Evolutionary conservation across 2,113 vertebrate species (phyloP).

Genomic region (Paradoxurus hermaphroditus): DNA sequence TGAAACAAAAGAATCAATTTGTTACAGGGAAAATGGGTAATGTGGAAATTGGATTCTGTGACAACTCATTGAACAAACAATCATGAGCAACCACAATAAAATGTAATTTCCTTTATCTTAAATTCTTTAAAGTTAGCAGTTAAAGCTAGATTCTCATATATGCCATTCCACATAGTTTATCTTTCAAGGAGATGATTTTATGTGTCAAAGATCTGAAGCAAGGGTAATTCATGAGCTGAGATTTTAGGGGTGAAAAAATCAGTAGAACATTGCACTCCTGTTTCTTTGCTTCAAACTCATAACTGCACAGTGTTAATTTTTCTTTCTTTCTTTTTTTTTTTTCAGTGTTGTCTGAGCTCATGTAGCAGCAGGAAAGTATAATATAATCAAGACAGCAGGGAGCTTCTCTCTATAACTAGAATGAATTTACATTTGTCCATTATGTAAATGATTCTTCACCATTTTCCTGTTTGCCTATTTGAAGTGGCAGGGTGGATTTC

Average conservation of each 20-base stretch:
- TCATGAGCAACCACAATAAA: slow-evolving; percentile 68
- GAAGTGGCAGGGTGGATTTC: background rate
- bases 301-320: slow-evolving; percentile 3
- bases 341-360: slow-evolving; percentile 47
- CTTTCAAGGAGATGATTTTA: slow-evolving; percentile 56
- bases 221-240: slow-evolving; percentile 33
- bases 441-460: slow-evolving; percentile 48
- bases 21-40: slow-evolving; percentile 58
- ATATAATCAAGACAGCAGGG: slow-evolving; percentile 64
- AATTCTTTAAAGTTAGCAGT: slow-evolving; percentile 61
- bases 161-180: slow-evolving; percentile 18
- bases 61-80: slow-evolving; percentile 71
- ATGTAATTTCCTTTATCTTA: slow-evolving; percentile 66
- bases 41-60: slow-evolving; percentile 71
- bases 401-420: slow-evolving; percentile 52
- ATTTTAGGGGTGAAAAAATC: slow-evolving; percentile 49
- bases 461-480: slow-evolving; percentile 35
- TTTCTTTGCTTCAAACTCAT: slow-evolving; percentile 50
- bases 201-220: slow-evolving; percentile 45
- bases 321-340: background rate
- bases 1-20: slow-evolving; percentile 67
- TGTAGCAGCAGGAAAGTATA: slow-evolving; percentile 46
- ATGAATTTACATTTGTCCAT: slow-evolving; percentile 66
- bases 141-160: slow-evolving; percentile 42
- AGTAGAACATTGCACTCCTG: background rate